Evolutionary conservation across 2,113 vertebrate species (phyloP).

Genomic region (Siphamia tubifer): DNA sequence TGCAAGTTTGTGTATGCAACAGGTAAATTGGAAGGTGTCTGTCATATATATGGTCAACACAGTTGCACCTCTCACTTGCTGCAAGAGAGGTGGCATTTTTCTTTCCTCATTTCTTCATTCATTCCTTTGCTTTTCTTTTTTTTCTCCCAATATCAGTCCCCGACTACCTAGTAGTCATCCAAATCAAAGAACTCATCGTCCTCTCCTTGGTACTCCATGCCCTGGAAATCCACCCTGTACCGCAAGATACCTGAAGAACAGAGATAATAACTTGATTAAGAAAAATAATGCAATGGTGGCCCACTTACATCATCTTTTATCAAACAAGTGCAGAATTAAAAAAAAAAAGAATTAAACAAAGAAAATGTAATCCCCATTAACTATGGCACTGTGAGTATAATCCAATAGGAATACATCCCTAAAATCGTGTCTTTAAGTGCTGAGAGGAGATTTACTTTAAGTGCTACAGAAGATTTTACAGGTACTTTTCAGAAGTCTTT

Average conservation of each 20-base stretch:
- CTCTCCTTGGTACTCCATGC: slow-evolving; percentile 99
- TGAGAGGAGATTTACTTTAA: no score
- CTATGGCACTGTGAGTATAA: not conserved
- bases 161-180: slow-evolving; percentile 99
- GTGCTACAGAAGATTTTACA: not conserved
- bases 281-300: not conserved
- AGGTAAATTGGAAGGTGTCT: slow-evolving; percentile 72
- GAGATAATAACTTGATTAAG: slow-evolving; percentile 14
- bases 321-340: not conserved
- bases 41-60: slow-evolving; percentile 74
- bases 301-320: not conserved
- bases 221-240: slow-evolving; percentile 99
- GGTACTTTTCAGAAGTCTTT: no score
- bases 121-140: slow-evolving; percentile 63
- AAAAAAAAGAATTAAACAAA: not conserved
- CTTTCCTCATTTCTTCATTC: slow-evolving; percentile 73
- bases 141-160: slow-evolving; percentile 81
- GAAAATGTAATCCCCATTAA: not conserved
- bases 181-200: slow-evolving; percentile 99
- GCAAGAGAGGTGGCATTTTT: slow-evolving; percentile 76
- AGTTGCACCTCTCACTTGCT: slow-evolving; percentile 74
- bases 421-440: not conserved
- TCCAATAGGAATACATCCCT: not conserved
- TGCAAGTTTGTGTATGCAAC: slow-evolving; percentile 71
- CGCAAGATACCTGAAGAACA: slow-evolving; percentile 91